These are phyloP conservation scores for Teleiodes luculella DNA, from an alignment of 2,888 invertebrate genomes.

Conservation along the genomic window DNA sequence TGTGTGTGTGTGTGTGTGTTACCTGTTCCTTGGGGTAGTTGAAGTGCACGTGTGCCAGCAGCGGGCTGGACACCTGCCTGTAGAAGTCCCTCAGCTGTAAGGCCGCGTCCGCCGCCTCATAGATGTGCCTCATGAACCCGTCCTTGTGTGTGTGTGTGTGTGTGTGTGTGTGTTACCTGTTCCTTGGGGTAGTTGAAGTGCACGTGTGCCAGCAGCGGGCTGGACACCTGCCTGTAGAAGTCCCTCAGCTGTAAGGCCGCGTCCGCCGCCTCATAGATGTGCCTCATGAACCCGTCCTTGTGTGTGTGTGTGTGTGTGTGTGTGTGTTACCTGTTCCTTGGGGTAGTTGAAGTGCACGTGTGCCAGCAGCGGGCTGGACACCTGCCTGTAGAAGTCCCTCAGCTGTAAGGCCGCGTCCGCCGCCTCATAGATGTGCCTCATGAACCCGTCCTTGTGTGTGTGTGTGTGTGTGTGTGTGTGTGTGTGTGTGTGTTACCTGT, in stretches of 20 bases:
- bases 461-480: conserved; percentile 64
- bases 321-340: neutral
- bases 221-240: conserved; percentile 85
- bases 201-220: conserved; percentile 82
- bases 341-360: conserved; percentile 83
- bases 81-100: conserved; percentile 83
- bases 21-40: conserved; percentile 79
- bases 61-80: conserved; percentile 84
- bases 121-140: conserved; percentile 84
- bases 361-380: conserved; percentile 82
- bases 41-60: conserved; percentile 82
- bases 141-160: conserved; percentile 77
- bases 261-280: conserved; percentile 85
- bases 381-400: conserved; percentile 82
- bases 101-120: conserved; percentile 84
- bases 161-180: no score
- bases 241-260: conserved; percentile 82
- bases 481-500: conserved; percentile 52
- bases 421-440: conserved; percentile 85
- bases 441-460: conserved; percentile 83
- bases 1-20: no score
- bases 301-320: conserved; percentile 41
- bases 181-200: conserved; percentile 80
- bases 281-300: conserved; percentile 83
- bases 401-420: conserved; percentile 83